Evolutionary conservation across 2,113 vertebrate genomes (phyloP), one percentile per base, ranked within the genome.

Genomic region (Petromus typicus): DNA sequence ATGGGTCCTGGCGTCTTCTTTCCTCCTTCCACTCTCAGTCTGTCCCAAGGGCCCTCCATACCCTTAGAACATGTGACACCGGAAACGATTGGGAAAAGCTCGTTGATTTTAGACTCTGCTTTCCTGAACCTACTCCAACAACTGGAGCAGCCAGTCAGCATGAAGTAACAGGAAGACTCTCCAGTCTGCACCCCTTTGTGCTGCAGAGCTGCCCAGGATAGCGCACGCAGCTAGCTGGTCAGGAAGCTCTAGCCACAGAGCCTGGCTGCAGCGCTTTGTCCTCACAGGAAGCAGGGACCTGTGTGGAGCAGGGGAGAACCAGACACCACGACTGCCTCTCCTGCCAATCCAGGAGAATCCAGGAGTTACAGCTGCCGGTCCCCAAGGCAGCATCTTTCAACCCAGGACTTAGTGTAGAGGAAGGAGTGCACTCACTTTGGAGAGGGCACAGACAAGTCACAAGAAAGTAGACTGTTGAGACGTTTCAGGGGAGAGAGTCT

Each of bases 181-280:
- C 63, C 8, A 61, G 23, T 45, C 18, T 37, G 51, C n/a, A 56
- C 56, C 7, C 2, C 73, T 45, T 67, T 71, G 51, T n/a, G 23
- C 78, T 25, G 51, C 82, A 48, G 87, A 56, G 27, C 30, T 14
- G 17, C 17, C 25, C 0, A 0, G 37, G n/a, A 10, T 2, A 22
- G 13, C 34, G 22, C 37, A 13, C 54, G 0, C 4, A 1, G n/a
- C n/a, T 9, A 54, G 78, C 14, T 8, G 32, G 13, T 54, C 13
- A 73, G 40, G 11, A 66, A 66, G 27, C 20, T 66, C 51, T 57
- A 40, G 22, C 45, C 23, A 0, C 9, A 6, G 32, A 22, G 22
- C 0, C 0, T 0, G 1, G 51, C 34, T 40, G 23, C 37, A 23
- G 2, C 3, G 3, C 4, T 14, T 10, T 3, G 1, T 5, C 56